Percentiles rank a stretch among this genome's conserved stretches.
Evolutionary conservation across 1,140 invertebrate species (phyloP).

Genomic region (Atopsyche davidsoni): DNA sequence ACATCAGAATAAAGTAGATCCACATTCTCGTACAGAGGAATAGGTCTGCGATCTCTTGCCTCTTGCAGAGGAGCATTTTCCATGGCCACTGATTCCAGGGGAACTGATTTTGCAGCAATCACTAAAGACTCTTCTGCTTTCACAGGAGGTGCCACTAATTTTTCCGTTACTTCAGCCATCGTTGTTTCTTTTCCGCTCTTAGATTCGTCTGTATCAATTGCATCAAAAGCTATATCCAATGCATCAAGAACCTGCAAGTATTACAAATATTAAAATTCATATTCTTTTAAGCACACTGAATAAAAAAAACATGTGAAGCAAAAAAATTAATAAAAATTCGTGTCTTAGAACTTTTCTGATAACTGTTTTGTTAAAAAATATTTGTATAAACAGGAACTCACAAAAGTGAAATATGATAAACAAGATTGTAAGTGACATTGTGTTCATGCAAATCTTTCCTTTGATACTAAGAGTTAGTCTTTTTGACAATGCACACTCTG

Average conservation of each 20-base stretch:
- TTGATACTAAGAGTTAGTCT: too few relatives aligned
- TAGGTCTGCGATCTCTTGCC: slow-evolving; percentile 19
- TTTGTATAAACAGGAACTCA: too few relatives aligned
- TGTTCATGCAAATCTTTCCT: too few relatives aligned
- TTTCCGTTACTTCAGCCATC: slow-evolving; percentile 5
- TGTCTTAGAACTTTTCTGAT: too few relatives aligned
- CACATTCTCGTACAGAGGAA: slow-evolving; percentile 55
- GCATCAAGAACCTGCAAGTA: slow-evolving; percentile 50
- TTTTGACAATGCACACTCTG: too few relatives aligned
- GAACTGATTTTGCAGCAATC: background rate
- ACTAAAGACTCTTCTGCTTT: background rate
- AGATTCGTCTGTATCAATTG: slow-evolving; percentile 49
- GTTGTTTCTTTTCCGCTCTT: background rate
- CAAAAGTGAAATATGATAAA: too few relatives aligned
- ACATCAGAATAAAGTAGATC: slow-evolving; percentile 48
- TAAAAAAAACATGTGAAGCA: slow-evolving; percentile 1
- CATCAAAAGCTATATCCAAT: slow-evolving; percentile 54
- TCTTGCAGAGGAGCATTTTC: slow-evolving; percentile 8
- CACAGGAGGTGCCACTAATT: slow-evolving; percentile 5
- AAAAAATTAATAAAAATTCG: background rate
- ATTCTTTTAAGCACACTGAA: too few relatives aligned
- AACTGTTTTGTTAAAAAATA: too few relatives aligned
- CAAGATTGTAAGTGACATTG: too few relatives aligned
- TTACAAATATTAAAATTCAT: slow-evolving; percentile 6
- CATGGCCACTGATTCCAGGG: slow-evolving; percentile 1